Evolutionary conservation across 2,797 vertebrate genomes (phyloP).

Genomic region (Enteromius fasciolatus): DNA sequence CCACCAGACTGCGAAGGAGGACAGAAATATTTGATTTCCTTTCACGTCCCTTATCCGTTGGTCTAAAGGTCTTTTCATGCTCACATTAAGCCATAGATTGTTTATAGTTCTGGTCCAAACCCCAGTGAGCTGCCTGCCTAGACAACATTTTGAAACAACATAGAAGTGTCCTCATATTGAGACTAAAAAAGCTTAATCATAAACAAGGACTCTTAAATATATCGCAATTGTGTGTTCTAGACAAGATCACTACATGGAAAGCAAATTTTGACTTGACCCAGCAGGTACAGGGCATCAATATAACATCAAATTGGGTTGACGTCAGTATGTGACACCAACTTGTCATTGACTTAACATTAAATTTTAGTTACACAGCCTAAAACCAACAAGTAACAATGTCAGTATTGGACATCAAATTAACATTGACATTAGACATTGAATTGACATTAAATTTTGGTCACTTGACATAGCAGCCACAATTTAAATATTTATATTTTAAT

Average conservation of each 20-base stretch:
- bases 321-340: not conserved
- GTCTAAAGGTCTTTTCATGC: constrained; percentile 5
- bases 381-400: not conserved
- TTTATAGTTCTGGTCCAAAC: constrained; percentile 1
- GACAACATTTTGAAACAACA: not conserved
- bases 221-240: not conserved
- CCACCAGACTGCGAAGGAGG: constrained; percentile 56
- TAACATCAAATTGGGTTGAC: not conserved
- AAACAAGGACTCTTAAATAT: not conserved
- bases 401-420: not conserved
- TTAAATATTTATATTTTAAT: too few species aligned
- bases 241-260: not conserved
- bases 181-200: not conserved
- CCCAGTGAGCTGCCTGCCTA: not conserved
- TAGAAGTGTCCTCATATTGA: not conserved
- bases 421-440: not conserved
- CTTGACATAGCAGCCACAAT: not conserved
- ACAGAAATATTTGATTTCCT: constrained; percentile 13
- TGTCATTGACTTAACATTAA: not conserved
- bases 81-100: not conserved
- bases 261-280: not conserved
- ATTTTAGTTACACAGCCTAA: too few species aligned
- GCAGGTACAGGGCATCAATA: not conserved
- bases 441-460: not conserved
- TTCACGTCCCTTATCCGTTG: not conserved